phyloP scores from a whole-genome alignment of 53 echinoderm and acorn worm species.

The Temnopleurus reevesii region DNA sequence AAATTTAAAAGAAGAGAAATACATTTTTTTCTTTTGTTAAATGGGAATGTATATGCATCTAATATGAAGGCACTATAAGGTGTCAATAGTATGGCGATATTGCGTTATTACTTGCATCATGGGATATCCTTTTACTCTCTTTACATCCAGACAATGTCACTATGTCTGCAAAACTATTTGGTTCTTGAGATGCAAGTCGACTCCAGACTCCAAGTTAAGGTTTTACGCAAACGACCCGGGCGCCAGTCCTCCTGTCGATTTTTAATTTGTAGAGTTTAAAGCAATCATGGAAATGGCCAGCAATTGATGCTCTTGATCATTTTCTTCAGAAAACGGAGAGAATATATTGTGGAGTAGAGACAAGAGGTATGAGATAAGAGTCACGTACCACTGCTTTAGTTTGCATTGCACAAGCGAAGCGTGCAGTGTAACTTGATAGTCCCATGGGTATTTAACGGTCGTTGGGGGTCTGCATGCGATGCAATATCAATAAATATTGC shows the following conservation, averaged over 20 bases:
- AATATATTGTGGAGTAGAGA: slow-evolving; percentile 1
- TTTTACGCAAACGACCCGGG: not conserved
- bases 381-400: slow-evolving; percentile 33
- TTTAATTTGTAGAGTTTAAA: slow-evolving; percentile 48
- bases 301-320: not conserved
- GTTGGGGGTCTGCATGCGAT: slow-evolving; percentile 33
- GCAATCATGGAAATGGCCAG: slow-evolving; percentile 44
- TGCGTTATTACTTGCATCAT: not conserved
- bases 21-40: no score
- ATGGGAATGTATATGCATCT: no score
- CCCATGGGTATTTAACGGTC: not conserved
- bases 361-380: not conserved
- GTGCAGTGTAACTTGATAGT: slow-evolving; percentile 7
- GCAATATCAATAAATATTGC: not conserved
- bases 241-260: slow-evolving; percentile 46
- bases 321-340: not conserved
- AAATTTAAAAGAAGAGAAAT: no score
- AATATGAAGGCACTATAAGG: not conserved
- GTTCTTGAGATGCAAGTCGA: not conserved
- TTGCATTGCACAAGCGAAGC: not conserved
- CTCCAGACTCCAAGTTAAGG: not conserved
- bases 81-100: not conserved
- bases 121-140: not conserved
- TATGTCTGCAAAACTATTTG: slow-evolving; percentile 1
- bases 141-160: not conserved